phyloP scores from a whole-genome alignment of 2,888 invertebrate genomes.

The Cheilosia scutellata region DNA sequence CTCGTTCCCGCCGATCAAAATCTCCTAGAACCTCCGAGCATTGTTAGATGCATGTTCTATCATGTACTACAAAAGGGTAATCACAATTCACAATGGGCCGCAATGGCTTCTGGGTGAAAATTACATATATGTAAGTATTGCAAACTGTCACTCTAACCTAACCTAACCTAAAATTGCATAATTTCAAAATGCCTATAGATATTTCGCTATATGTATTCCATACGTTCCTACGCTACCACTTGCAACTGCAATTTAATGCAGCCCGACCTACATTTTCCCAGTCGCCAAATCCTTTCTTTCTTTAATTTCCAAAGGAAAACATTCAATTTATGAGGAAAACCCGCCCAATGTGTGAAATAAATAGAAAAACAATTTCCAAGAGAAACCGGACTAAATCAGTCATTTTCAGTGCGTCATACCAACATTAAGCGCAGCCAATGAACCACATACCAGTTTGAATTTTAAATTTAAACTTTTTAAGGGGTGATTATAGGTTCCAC shows the following conservation, averaged over 20 bases:
- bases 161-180: neutral
- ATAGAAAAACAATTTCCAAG: neutral
- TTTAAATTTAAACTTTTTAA: constrained; percentile 17
- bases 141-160: no score
- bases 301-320: neutral
- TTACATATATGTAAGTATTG: no score
- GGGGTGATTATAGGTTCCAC: constrained; percentile 43
- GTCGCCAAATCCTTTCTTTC: neutral
- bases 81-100: no score
- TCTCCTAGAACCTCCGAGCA: no score
- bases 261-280: constrained; percentile 9
- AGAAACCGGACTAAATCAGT: constrained; percentile 37
- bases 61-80: no score
- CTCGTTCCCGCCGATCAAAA: no score
- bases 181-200: neutral
- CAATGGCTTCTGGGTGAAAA: no score
- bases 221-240: constrained; percentile 19
- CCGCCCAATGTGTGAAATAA: constrained; percentile 11
- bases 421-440: constrained; percentile 27
- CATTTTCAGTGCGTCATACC: constrained; percentile 22
- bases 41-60: no score
- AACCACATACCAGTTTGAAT: constrained; percentile 23
- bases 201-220: neutral
- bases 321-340: constrained; percentile 3
- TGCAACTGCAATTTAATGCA: neutral